Conservation (phyloP, 2,797 vertebrate species). For the Fringilla coelebs region DNA sequence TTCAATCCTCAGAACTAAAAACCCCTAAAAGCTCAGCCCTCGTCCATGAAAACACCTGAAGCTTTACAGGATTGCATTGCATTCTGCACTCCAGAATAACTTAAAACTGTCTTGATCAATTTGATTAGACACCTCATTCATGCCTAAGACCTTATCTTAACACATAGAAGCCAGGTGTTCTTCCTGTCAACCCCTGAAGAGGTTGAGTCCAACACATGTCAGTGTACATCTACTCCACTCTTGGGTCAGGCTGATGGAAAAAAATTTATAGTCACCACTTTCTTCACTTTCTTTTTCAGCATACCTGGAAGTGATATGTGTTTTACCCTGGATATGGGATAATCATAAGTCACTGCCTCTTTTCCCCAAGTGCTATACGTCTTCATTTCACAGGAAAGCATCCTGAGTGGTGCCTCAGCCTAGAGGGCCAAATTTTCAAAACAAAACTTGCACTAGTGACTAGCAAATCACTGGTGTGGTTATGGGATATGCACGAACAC, state of each 20-base stretch:
- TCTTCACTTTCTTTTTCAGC: not conserved
- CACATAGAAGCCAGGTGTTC: not conserved
- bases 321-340: not conserved
- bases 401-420: not conserved
- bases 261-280: not conserved
- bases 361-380: not conserved
- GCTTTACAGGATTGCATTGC: not conserved
- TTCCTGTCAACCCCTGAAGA: not conserved
- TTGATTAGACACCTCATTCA: not conserved
- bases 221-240: not conserved
- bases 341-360: not conserved
- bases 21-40: not conserved
- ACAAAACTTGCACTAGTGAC: not conserved
- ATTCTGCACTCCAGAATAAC: not conserved
- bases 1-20: not conserved
- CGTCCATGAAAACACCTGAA: not conserved
- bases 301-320: not conserved
- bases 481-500: accelerated
- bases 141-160: not conserved
- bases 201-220: not conserved
- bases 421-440: not conserved
- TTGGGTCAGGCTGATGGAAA: not conserved
- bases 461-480: not conserved
- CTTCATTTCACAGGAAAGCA: not conserved
- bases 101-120: not conserved